Base-by-base conservation (phyloP, 2,113 vertebrate species). In the Brachyhypopomus gauderio region DNA sequence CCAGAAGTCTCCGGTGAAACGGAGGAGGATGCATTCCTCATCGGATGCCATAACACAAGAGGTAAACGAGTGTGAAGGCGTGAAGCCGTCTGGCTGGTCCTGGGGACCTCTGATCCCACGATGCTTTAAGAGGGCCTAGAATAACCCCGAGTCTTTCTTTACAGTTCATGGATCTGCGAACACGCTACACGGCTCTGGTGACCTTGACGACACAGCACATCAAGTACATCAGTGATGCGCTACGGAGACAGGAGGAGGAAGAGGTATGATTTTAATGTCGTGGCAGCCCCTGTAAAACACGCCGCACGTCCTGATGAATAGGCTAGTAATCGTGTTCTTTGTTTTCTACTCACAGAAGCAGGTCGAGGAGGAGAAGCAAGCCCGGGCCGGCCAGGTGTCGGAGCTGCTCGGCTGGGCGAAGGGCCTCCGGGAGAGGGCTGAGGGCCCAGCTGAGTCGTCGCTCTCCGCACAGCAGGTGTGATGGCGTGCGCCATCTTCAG, bases 121-220 rank as follows among this genome's bases (percentile, higher is more conserved):
- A 9, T 22, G 56, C 1, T 76, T 59, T 76, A 36, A 41, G 6
- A 4, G 20, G 60, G 25, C 23, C 6, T 59, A 12, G 6, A 81
- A 45, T 64, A 70, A 62, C 34, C 56, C 41, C 58, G 30, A 38
- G 1, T 17, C 20, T 72, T 73, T 22, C 72, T 0, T 79, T 81
- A 0, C n/a, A 99, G 98, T 98, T 99, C 82, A 99, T 99, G 97
- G 98, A 99, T 86, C 59, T 99, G 63, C 93, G 97, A 66, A 99
- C 97, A 30, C 96, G 95, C 0, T 99, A 99, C 85, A 99, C 97
- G 0, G 97, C 97, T 16, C 84, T 99, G 90, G 97, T 99, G 27
- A 99, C 97, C 0, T 84, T 99, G 83, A 99, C 97, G 2, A 98
- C 97, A 0, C 97, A 99, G 86, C 97, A 99, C 1, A 97, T 99